Evolutionary conservation across 2,888 invertebrate species (phyloP), one percentile per base, ranked within the genome.

Genomic region (Didymodactylos carnosus): DNA sequence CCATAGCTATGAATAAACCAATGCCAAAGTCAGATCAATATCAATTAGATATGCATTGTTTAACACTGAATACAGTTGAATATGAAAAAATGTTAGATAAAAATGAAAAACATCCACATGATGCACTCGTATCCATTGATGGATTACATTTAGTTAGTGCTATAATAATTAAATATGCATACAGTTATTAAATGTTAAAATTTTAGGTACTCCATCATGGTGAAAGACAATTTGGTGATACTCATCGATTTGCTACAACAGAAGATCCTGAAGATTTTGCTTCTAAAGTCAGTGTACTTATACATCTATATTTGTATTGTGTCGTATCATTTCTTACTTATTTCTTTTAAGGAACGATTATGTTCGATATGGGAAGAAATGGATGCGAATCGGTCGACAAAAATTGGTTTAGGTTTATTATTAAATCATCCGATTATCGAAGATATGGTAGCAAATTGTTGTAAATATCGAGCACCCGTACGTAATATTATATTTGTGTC

Each of bases 221-320:
- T 39, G 80, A 81, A 75, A 79, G 79, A 49, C 77, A 80, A 73
- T 77, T 78, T 46, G 82, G 81, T 14, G 82, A 82, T 78, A 81
- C 80, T 72, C 80, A 82, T 76, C 78, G 82, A 29, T 82, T 81
- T 77, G 80, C 79, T 76, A 80, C 79, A 0, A 78, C 79, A 13
- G 78, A 80, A 25, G 82, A 82, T 75, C 81, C 81, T 8, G 82
- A 82, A 70, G 81, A 82, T 75, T 78, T 79, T 35, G 78, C 80
- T 40, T 82, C 82, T 16, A 78, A 76, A 78, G 82, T 82, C 77
- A 76, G 78, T 29, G 11, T 14, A 16, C 73, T 70, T 23, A 19
- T 2, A 53, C n/a, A 41, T 25, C 41, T 43, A 25, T 39, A 2
- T 72, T 69, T 75, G 27, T 14, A 73, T 14, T 8, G 16, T 16